phyloP scores from a whole-genome alignment of 2,797 vertebrate genomes.

The Carduelis carduelis region DNA sequence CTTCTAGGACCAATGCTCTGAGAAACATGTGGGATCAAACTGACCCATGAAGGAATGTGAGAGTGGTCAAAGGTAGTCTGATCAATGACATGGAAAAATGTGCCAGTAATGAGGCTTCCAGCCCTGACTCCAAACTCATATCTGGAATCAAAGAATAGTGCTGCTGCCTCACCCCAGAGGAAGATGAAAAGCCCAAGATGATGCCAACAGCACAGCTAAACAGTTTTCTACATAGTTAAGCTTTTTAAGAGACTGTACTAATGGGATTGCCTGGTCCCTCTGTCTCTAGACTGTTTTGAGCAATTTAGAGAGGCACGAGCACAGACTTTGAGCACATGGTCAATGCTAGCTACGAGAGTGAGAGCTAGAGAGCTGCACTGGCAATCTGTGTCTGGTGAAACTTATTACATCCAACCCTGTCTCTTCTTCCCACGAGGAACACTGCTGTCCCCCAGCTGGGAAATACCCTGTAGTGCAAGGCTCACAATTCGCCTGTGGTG shows the following conservation, averaged over 20 bases:
- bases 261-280: not conserved
- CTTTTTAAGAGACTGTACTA: not conserved
- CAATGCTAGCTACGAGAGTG: not conserved
- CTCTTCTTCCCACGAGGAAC: not conserved
- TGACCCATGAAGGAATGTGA: not conserved
- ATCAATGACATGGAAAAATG: not conserved
- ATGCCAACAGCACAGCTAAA: not conserved
- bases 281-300: not conserved
- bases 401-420: slow-evolving; percentile 10
- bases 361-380: not conserved
- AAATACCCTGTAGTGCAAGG: slow-evolving; percentile 7
- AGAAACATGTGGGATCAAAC: not conserved
- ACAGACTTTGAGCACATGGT: not conserved
- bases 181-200: not conserved
- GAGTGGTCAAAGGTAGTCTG: not conserved
- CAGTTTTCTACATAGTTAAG: not conserved
- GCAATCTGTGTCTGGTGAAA: not conserved
- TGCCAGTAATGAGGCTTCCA: not conserved
- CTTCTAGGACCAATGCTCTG: not conserved
- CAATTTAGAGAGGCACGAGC: not conserved
- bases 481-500: not conserved
- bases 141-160: not conserved
- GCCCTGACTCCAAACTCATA: not conserved
- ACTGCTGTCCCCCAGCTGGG: not conserved
- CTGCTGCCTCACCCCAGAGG: not conserved